Conservation (phyloP, 2,113 vertebrate species). For the Grantiella picta region DNA sequence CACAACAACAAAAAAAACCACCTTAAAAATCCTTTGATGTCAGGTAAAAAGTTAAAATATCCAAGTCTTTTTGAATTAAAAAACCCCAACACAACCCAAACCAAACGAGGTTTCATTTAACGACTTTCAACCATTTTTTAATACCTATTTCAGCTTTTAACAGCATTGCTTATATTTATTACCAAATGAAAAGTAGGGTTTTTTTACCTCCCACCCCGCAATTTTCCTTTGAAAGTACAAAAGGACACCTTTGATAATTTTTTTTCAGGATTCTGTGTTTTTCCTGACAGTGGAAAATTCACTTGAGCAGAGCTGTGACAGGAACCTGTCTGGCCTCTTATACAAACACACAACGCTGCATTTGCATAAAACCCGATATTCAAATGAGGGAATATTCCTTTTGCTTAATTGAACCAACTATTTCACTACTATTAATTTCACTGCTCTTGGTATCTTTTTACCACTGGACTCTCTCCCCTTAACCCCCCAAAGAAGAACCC, state of each 20-base stretch:
- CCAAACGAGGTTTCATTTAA: background rate
- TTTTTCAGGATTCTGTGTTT: background rate
- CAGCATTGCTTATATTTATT: background rate
- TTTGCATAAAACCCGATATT: background rate
- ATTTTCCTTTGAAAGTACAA: background rate
- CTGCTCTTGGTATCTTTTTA: background rate
- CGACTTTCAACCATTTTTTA: background rate
- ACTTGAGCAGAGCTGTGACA: background rate
- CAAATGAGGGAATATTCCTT: background rate
- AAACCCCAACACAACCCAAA: background rate
- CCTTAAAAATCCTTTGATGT: background rate
- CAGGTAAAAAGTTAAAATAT: background rate
- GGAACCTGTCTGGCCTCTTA: background rate
- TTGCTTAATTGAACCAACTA: background rate
- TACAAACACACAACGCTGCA: accelerated
- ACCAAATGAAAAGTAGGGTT: background rate
- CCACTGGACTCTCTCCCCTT: background rate
- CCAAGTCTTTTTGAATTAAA: background rate
- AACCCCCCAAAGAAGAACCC: background rate
- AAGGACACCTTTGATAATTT: background rate
- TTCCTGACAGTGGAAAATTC: background rate
- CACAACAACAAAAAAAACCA: too few species aligned
- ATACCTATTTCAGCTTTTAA: background rate
- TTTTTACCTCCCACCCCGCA: background rate
- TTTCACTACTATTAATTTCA: too few species aligned